Conservation (phyloP, 1,140 invertebrate species). For the Drosophila parabipectinata region DNA sequence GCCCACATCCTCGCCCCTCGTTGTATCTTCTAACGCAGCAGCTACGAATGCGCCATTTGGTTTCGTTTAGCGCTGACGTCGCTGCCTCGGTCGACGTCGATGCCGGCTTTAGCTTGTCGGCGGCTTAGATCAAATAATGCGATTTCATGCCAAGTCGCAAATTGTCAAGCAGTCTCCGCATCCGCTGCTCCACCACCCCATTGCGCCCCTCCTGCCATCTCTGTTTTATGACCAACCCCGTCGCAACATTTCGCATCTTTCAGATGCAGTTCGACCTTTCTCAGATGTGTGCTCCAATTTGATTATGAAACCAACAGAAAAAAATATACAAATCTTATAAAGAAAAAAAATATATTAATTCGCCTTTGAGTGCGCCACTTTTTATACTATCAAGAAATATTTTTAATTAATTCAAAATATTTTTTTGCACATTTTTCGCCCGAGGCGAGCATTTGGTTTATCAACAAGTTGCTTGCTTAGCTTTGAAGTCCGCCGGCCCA, state of each 20-base stretch:
- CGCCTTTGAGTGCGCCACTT: slow-evolving; percentile 21
- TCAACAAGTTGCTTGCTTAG: slow-evolving; percentile 51
- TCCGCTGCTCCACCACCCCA: slow-evolving; percentile 28
- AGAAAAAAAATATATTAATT: slow-evolving; percentile 23
- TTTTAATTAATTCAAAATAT: slow-evolving; percentile 76
- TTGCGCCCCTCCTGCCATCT: background rate
- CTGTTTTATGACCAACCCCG: background rate
- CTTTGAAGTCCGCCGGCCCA: slow-evolving; percentile 65
- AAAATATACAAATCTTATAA: background rate
- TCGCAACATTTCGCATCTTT: slow-evolving; percentile 5
- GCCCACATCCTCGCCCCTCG: background rate
- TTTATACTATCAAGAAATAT: slow-evolving; percentile 49
- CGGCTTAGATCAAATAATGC: slow-evolving; percentile 83
- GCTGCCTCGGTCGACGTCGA: background rate
- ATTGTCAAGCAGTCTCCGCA: slow-evolving; percentile 75
- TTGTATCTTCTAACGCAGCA: slow-evolving; percentile 25
- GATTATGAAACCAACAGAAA: slow-evolving; percentile 56
- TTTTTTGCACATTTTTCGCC: slow-evolving; percentile 52
- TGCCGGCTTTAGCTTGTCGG: slow-evolving; percentile 30
- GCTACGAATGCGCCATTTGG: slow-evolving; percentile 72
- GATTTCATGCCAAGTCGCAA: slow-evolving; percentile 82
- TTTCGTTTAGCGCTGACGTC: slow-evolving; percentile 69
- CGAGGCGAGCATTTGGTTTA: slow-evolving; percentile 56
- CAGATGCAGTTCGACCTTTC: slow-evolving; percentile 71
- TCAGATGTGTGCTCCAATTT: slow-evolving; percentile 62